Evolutionary conservation across 2,888 invertebrate genomes (phyloP).

Genomic region (Julus scandinavius): DNA sequence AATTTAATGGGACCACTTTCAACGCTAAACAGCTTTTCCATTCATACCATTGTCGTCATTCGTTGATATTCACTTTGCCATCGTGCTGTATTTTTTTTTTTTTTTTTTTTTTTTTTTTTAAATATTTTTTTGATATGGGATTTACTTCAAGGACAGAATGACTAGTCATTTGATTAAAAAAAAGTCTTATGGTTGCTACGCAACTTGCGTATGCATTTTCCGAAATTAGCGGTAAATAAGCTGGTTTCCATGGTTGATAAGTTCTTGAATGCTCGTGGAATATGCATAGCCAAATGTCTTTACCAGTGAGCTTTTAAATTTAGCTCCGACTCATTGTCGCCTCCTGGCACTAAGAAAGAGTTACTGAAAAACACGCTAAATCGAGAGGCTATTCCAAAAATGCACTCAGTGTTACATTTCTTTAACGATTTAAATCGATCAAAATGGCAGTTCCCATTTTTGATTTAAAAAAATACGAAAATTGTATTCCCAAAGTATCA

Average conservation of each 20-base stretch:
- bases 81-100: neutral
- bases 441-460: too few relatives aligned
- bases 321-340: neutral
- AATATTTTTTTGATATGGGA: neutral
- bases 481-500: too few relatives aligned
- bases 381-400: too few relatives aligned
- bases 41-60: neutral
- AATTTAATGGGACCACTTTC: constrained; percentile 10
- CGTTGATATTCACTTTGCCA: neutral
- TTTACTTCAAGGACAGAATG: neutral
- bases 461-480: too few relatives aligned
- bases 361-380: neutral
- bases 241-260: constrained; percentile 4
- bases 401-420: too few relatives aligned
- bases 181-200: neutral
- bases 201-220: neutral
- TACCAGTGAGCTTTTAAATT: neutral
- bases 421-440: too few relatives aligned
- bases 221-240: neutral
- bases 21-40: neutral
- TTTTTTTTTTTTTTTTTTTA: neutral
- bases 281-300: neutral
- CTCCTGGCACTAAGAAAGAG: neutral
- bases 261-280: neutral
- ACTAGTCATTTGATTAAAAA: neutral